Base-by-base conservation (phyloP, 2,113 vertebrate genomes). In the Lepisosteus osseus region DNA sequence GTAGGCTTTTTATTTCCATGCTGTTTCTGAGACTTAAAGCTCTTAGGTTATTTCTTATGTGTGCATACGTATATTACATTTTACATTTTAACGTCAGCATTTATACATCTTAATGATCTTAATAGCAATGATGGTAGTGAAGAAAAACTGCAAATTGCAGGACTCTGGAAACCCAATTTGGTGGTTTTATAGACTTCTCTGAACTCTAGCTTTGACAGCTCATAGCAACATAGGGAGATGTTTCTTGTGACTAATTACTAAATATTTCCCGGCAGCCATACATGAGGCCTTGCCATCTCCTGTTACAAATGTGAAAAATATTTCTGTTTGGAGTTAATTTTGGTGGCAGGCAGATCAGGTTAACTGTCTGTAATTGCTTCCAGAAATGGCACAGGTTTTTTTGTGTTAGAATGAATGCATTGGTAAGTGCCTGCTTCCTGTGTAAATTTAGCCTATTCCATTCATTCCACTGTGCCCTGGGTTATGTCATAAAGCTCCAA, bases 311-410 rank as follows among this genome's bases (percentile, higher is more conserved):
- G 84, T 93, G 90, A 90, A 89, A 91, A 94, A 92, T 93, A 90
- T 92, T 91, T 90, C 90, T 91, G 89, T 92, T 92, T 87, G 91
- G 89, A 94, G 95, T 95, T 96, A 93, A 94, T 92, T 92, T 93
- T 93, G 91, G 94, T 90, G 94, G 89, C 93, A 88, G 87, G 92
- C 92, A 89, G 95, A 95, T 98, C 96, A 96, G 89, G 92, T 95
- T 95, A 96, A 97, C 94, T 82, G 90, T 87, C 84, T 86, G 82
- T 95, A 97, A 98, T 96, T 94, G 93, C 94, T 97, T 95, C 95
- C 96, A 98, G 96, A 96, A 93, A 93, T 89, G 92, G 89, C 91
- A 79, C 86, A 90, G 91, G 94, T 84, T 86, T 71, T 59, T 91
- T 87, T 92, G 89, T 92, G 87, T 93, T 88, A 79, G 90, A 92